Percentiles rank a stretch among this genome's conserved stretches.
Evolutionary conservation across 2,888 invertebrate species (phyloP).

Genomic region (Globia sparganii): DNA sequence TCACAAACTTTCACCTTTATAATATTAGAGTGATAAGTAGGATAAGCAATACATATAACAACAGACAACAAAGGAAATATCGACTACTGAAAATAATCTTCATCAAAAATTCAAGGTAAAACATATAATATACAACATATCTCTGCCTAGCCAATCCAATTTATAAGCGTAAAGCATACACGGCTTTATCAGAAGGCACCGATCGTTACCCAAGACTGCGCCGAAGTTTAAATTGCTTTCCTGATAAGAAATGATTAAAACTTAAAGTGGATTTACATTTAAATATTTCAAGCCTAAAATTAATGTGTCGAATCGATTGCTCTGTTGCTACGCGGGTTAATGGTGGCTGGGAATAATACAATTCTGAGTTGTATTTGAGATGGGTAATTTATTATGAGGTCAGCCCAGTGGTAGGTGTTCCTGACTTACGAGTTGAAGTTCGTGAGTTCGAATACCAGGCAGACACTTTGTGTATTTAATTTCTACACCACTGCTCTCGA

Average conservation of each 20-base stretch:
- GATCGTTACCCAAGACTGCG: conserved; percentile 50
- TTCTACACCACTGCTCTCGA: not conserved
- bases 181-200: conserved; percentile 49
- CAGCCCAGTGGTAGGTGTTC: not conserved
- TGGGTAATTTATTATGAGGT: not conserved
- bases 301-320: conserved; percentile 43
- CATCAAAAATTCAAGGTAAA: not conserved
- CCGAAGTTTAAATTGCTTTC: conserved; percentile 58
- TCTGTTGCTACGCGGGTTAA: conserved; percentile 3
- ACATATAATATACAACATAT: no score
- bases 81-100: no score
- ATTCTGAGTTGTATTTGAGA: not conserved
- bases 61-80: not conserved
- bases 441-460: not conserved
- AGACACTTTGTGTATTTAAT: no score
- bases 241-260: conserved; percentile 59
- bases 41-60: not conserved
- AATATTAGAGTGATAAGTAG: no score
- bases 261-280: conserved; percentile 56
- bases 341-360: not conserved
- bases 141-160: conserved; percentile 12
- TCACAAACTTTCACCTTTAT: no score
- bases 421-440: not conserved
- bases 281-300: conserved; percentile 50
- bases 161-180: conserved; percentile 56